A percentile compares a stretch with the other conserved stretches of the same genome.
Conservation (phyloP, 2,888 invertebrate genomes). For the Xanthia togata region DNA sequence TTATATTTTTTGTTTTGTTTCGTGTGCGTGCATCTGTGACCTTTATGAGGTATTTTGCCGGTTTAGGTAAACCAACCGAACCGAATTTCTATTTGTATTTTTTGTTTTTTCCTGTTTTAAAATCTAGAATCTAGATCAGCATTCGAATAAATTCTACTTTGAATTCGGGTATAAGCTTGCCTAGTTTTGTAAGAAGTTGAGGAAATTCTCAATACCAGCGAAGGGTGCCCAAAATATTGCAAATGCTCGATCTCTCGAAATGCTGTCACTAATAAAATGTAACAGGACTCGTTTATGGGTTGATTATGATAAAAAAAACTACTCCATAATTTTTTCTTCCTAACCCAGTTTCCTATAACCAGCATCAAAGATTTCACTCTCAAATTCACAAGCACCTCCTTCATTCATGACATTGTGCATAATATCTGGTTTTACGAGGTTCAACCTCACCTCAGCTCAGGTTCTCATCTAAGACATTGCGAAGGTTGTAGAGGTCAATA, state of each 20-base stretch:
- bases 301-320: not conserved
- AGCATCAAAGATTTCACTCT: not conserved
- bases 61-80: slow-evolving; percentile 6
- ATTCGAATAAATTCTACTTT: not conserved
- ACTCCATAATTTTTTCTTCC: too few species aligned
- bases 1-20: not conserved
- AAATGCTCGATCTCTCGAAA: not conserved
- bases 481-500: slow-evolving; percentile 43
- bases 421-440: slow-evolving; percentile 47
- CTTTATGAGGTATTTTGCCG: not conserved
- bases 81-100: not conserved
- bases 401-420: slow-evolving; percentile 12
- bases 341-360: not conserved
- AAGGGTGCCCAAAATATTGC: not conserved
- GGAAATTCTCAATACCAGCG: too few species aligned
- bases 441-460: slow-evolving; percentile 4
- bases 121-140: not conserved
- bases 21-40: not conserved
- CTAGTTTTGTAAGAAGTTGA: not conserved
- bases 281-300: not conserved
- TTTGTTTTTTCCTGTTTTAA: not conserved
- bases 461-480: slow-evolving; percentile 11
- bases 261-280: not conserved
- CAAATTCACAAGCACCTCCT: slow-evolving; percentile 14
- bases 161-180: not conserved